These are phyloP conservation scores for Nycteola revayana DNA, from an alignment of 2,888 invertebrate species.

Conservation along the genomic window DNA sequence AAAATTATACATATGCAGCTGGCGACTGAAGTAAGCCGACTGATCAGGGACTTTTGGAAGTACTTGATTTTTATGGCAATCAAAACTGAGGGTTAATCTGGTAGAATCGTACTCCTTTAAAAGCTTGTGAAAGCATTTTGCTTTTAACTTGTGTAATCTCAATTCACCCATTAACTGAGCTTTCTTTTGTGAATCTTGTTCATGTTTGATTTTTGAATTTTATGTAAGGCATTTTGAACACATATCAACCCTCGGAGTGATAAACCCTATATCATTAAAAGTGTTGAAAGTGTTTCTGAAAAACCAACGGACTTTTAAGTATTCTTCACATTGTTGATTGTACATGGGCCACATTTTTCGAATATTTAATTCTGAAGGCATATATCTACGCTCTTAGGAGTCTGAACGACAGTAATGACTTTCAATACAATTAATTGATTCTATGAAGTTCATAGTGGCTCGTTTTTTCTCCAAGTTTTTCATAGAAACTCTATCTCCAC, in stretches of 20 bases:
- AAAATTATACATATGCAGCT: conserved; percentile 20
- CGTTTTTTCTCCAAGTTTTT: too few species aligned
- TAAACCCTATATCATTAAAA: conserved; percentile 23
- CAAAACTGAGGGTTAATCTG: conserved; percentile 21
- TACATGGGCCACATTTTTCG: conserved; percentile 15
- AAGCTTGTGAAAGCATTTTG: conserved; percentile 26
- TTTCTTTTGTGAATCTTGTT: conserved; percentile 13
- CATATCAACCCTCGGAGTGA: conserved; percentile 22
- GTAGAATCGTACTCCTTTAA: conserved; percentile 17
- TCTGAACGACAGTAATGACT: conserved; percentile 16
- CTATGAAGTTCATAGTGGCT: conserved; percentile 13
- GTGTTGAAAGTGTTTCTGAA: conserved; percentile 22
- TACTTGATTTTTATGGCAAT: conserved; percentile 24
- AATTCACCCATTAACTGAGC: conserved; percentile 22
- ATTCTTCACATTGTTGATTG: conserved; percentile 3
- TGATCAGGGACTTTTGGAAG: conserved; percentile 26
- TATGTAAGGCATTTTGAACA: conserved; percentile 21
- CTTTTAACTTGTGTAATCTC: conserved; percentile 24
- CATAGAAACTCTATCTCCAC: too few species aligned
- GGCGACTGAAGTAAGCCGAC: conserved; percentile 20
- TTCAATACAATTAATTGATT: conserved; percentile 14
- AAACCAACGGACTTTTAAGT: conserved; percentile 9
- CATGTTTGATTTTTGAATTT: conserved; percentile 23
- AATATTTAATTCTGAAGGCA: conserved; percentile 11
- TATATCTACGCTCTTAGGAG: conserved; percentile 15